These are phyloP conservation scores for Nerophis lumbriciformis DNA, from an alignment of 2,113 vertebrate species.

Conservation along the genomic window DNA sequence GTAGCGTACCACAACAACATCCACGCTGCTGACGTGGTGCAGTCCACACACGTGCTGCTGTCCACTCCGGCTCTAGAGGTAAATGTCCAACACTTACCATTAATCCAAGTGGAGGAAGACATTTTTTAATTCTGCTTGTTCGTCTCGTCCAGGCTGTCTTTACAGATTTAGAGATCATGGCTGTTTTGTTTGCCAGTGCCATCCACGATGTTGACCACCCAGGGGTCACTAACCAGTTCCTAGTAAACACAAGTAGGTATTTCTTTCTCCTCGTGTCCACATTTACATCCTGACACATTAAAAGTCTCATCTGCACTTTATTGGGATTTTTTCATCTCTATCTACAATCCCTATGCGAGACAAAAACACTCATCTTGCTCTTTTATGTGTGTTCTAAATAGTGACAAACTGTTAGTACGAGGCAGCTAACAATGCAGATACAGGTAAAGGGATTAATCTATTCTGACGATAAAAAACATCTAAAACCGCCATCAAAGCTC, in stretches of 20 bases:
- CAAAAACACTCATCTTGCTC: too few species aligned
- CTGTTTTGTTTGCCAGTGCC: conserved; percentile 85
- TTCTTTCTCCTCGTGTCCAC: not conserved
- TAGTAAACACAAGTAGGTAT: conserved; percentile 88
- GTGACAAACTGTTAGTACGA: too few species aligned
- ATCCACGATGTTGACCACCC: conserved; percentile 93
- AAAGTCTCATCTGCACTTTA: too few species aligned
- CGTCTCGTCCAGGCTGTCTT: conserved; percentile 76
- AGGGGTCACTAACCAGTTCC: conserved; percentile 89
- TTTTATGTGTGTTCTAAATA: too few species aligned
- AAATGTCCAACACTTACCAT: conserved; percentile 2
- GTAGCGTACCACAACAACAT: conserved; percentile 92
- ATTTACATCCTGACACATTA: not conserved
- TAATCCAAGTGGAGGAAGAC: too few species aligned
- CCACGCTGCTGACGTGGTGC: conserved; percentile 87
- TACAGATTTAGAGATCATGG: conserved; percentile 88
- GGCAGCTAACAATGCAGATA: too few species aligned
- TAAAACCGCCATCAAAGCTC: too few species aligned
- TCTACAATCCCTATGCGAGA: too few species aligned
- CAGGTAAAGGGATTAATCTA: too few species aligned
- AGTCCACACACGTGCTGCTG: conserved; percentile 88
- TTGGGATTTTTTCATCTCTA: too few species aligned
- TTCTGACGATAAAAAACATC: too few species aligned
- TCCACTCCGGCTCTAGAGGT: conserved; percentile 87
- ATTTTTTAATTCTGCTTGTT: not conserved